Evolutionary conservation across 2,797 vertebrate species (phyloP).

Genomic region (Saxicola maurus): DNA sequence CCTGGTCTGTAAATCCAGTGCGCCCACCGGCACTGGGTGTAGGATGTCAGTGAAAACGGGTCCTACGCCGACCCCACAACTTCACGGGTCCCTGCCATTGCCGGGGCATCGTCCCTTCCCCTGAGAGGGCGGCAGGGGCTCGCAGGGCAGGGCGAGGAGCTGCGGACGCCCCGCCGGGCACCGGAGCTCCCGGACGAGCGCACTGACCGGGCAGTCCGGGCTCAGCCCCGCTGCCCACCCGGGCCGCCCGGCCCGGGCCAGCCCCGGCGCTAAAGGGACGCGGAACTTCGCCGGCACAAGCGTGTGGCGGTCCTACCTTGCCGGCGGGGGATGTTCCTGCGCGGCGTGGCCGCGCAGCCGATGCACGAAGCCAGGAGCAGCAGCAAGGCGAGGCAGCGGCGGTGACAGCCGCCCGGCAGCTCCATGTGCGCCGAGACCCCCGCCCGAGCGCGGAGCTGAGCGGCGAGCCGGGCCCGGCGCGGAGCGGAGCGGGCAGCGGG

Average conservation of each 20-base stretch:
- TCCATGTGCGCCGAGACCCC: conserved; percentile 72
- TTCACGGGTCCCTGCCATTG: neutral
- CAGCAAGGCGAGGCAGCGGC: conserved; percentile 5
- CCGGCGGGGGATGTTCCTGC: conserved; percentile 46
- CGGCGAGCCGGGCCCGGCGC: neutral
- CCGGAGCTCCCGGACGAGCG: neutral
- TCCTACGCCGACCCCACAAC: neutral
- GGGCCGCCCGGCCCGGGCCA: too few relatives aligned
- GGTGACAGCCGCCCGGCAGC: neutral
- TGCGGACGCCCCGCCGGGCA: neutral
- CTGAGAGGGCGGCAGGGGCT: neutral
- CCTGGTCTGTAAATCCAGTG: neutral
- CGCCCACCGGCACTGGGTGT: accelerated
- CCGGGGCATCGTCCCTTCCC: neutral
- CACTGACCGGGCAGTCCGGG: accelerated
- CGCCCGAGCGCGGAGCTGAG: neutral
- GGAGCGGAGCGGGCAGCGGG: neutral
- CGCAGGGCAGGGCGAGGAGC: neutral
- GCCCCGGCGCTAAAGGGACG: accelerated
- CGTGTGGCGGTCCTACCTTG: conserved; percentile 60
- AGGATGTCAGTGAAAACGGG: neutral
- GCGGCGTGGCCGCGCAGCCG: neutral
- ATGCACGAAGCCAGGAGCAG: conserved; percentile 56
- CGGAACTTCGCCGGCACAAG: neutral
- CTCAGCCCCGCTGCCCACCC: neutral